These are phyloP conservation scores for Callipepla squamata DNA, from an alignment of 2,113 vertebrate species.

Conservation along the genomic window DNA sequence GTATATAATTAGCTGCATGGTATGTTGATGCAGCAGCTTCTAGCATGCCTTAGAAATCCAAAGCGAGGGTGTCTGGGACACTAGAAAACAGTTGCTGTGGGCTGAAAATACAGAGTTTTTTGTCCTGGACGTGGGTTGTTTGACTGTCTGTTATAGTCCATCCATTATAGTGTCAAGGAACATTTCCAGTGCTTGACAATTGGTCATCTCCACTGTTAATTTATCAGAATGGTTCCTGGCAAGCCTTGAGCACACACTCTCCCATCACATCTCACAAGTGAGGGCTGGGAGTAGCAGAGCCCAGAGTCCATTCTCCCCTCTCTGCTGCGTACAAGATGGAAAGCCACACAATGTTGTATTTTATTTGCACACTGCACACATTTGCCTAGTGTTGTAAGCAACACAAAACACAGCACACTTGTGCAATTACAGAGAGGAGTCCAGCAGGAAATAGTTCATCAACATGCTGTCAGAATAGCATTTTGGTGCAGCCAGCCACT, in stretches of 20 bases:
- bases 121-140: background rate
- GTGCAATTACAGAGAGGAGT: background rate
- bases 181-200: background rate
- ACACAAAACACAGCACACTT: background rate
- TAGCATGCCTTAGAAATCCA: background rate
- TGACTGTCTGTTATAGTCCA: background rate
- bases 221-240: background rate
- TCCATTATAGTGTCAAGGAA: background rate
- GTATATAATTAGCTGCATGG: background rate
- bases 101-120: conserved; percentile 11
- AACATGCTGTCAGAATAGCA: background rate
- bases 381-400: background rate
- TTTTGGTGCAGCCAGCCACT: background rate
- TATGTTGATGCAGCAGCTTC: conserved; percentile 1
- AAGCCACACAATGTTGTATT: background rate
- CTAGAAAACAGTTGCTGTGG: background rate
- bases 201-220: background rate
- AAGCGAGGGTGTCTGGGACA: background rate
- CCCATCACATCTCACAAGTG: background rate
- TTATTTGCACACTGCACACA: background rate
- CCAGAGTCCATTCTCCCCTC: background rate
- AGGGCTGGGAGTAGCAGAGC: background rate
- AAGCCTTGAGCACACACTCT: background rate
- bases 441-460: background rate
- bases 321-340: background rate